phyloP scores from a whole-genome alignment of 2,888 invertebrate species.

The Sicus ferrugineus region DNA sequence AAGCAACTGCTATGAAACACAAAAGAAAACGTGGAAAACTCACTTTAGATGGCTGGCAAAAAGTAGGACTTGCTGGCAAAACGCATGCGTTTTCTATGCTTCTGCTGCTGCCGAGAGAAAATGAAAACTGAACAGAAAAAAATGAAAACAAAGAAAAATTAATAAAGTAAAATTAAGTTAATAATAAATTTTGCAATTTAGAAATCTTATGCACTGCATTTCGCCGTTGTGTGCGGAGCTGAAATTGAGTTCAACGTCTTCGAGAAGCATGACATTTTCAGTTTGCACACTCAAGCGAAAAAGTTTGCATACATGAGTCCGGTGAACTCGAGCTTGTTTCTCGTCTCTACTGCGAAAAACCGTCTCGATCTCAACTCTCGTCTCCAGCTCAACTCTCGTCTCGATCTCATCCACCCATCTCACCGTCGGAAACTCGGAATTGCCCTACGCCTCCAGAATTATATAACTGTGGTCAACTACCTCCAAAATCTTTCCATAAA shows the following conservation, averaged over 20 bases:
- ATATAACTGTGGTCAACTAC: no score
- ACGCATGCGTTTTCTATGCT: constrained; percentile 12
- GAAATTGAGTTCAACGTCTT: constrained; percentile 29
- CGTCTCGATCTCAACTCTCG: background rate
- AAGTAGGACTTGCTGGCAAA: constrained; percentile 28
- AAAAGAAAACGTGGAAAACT: constrained; percentile 56
- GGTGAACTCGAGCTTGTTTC: background rate
- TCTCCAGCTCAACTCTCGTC: background rate
- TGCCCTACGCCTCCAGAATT: no score
- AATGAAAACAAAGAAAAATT: constrained; percentile 1
- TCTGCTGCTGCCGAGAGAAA: background rate
- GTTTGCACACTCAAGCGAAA: background rate
- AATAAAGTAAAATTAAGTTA: background rate
- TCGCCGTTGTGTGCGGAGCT: background rate
- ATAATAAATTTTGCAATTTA: constrained; percentile 18
- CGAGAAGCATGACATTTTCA: background rate
- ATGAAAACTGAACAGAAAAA: background rate
- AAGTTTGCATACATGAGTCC: background rate
- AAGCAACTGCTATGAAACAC: background rate
- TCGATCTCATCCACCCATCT: no score
- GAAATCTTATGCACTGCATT: constrained; percentile 12
- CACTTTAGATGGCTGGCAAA: constrained; percentile 31
- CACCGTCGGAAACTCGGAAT: no score
- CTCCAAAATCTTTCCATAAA: no score
- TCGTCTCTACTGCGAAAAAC: background rate